Evolutionary conservation across 2,797 vertebrate species (phyloP).

Genomic region (Liparis tanakae): DNA sequence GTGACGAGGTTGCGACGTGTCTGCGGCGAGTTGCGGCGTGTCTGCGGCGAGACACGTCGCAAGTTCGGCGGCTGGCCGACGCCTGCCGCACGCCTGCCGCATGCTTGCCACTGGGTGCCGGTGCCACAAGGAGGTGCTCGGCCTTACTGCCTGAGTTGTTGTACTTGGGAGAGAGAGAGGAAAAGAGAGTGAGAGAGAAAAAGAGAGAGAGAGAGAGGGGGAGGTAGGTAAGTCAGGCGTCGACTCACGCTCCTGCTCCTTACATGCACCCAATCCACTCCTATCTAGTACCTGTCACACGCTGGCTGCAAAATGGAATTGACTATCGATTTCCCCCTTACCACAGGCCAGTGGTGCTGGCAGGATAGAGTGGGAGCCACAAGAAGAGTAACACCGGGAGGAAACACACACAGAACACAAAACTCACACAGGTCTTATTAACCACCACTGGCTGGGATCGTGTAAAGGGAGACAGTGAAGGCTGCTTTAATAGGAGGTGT

Average conservation of each 20-base stretch:
- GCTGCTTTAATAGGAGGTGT: constrained; percentile 27
- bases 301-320: constrained; percentile 84
- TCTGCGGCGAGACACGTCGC: too few relatives aligned
- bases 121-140: too few relatives aligned
- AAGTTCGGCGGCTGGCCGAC: too few relatives aligned
- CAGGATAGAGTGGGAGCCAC: constrained; percentile 65
- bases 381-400: constrained; percentile 37
- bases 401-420: constrained; percentile 56
- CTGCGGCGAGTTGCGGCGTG: too few relatives aligned
- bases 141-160: constrained; percentile 24
- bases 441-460: constrained; percentile 25
- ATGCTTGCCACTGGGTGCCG: too few relatives aligned
- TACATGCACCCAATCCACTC: constrained; percentile 85
- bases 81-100: too few relatives aligned
- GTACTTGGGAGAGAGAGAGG: constrained; percentile 28
- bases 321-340: constrained; percentile 86
- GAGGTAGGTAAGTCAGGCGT: constrained; percentile 63
- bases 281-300: constrained; percentile 86
- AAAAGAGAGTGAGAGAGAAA: constrained; percentile 5
- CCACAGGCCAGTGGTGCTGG: constrained; percentile 80
- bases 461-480: constrained; percentile 28
- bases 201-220: constrained; percentile 17
- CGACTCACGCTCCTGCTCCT: constrained; percentile 76
- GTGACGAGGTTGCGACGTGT: too few relatives aligned
- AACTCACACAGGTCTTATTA: constrained; percentile 54